Evolutionary conservation across 2,888 invertebrate species (phyloP).

Genomic region (Eupeodes luniger): DNA sequence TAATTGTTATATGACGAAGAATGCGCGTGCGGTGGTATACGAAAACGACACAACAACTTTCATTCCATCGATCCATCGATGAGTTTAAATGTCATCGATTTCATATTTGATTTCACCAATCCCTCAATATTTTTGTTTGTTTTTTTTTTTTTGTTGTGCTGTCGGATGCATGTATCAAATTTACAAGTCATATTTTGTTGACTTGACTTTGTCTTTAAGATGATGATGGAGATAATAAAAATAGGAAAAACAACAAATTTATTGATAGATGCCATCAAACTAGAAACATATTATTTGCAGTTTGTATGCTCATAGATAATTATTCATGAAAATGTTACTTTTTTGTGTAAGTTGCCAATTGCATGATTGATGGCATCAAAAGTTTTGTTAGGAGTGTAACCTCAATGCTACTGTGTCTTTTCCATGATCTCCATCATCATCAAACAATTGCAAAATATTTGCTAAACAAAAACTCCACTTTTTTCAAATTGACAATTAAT

Average conservation of each 20-base stretch:
- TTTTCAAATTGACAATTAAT: constrained; percentile 59
- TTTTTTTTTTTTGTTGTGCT: not conserved
- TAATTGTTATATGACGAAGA: constrained; percentile 15
- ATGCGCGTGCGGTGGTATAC: constrained; percentile 54
- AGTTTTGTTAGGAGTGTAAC: constrained; percentile 39
- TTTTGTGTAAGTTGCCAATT: constrained; percentile 29
- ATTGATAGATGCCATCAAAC: constrained; percentile 63
- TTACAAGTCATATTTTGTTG: constrained; percentile 30
- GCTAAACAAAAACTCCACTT: constrained; percentile 24
- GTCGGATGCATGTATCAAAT: constrained; percentile 59
- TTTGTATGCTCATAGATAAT: not conserved
- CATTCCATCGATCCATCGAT: constrained; percentile 14
- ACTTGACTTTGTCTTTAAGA: constrained; percentile 20
- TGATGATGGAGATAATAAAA: not conserved
- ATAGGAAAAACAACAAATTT: constrained; percentile 40
- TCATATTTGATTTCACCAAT: constrained; percentile 62
- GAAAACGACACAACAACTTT: constrained; percentile 40
- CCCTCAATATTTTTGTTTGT: constrained; percentile 3
- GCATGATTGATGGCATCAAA: constrained; percentile 63
- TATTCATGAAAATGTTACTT: constrained; percentile 32
- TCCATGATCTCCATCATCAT: not conserved
- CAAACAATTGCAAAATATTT: constrained; percentile 49
- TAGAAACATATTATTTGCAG: constrained; percentile 43
- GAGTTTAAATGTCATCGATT: constrained; percentile 53
- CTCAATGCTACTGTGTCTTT: not conserved